phyloP scores from a whole-genome alignment of 2,797 vertebrate genomes.

The Rhabdomys pumilio region DNA sequence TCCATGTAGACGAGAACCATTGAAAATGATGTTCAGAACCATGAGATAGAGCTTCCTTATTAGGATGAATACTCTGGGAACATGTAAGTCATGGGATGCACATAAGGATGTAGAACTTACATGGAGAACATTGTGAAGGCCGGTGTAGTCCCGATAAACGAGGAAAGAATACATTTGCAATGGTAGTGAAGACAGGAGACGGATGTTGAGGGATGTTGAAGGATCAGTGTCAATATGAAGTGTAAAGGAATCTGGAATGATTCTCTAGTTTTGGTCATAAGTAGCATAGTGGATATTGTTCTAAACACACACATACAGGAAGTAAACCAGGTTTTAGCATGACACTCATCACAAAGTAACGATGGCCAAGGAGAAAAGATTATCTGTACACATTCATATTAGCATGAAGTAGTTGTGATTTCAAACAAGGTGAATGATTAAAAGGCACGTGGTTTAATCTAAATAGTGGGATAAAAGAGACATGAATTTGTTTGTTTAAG shows the following conservation, averaged over 20 bases:
- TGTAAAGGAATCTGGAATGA: slow-evolving; percentile 3
- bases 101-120: neutral
- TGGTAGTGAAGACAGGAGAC: neutral
- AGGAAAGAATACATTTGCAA: neutral
- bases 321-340: slow-evolving; percentile 17
- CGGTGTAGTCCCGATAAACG: neutral
- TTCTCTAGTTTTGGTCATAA: slow-evolving; percentile 52
- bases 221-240: neutral
- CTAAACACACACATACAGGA: neutral
- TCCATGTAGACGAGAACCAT: neutral
- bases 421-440: slow-evolving; percentile 34
- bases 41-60: slow-evolving; percentile 6
- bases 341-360: neutral
- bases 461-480: slow-evolving; percentile 55
- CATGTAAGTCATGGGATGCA: neutral
- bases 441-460: slow-evolving; percentile 36
- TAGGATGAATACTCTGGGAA: neutral
- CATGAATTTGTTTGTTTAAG: neutral
- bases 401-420: slow-evolving; percentile 28
- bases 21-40: slow-evolving; percentile 46
- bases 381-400: slow-evolving; percentile 1
- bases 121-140: neutral
- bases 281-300: slow-evolving; percentile 17
- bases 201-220: neutral
- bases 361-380: neutral